A percentile compares a stretch with the other conserved stretches of the same genome.
Conservation (phyloP, 2,113 vertebrate species). For the Caloenas nicobarica region DNA sequence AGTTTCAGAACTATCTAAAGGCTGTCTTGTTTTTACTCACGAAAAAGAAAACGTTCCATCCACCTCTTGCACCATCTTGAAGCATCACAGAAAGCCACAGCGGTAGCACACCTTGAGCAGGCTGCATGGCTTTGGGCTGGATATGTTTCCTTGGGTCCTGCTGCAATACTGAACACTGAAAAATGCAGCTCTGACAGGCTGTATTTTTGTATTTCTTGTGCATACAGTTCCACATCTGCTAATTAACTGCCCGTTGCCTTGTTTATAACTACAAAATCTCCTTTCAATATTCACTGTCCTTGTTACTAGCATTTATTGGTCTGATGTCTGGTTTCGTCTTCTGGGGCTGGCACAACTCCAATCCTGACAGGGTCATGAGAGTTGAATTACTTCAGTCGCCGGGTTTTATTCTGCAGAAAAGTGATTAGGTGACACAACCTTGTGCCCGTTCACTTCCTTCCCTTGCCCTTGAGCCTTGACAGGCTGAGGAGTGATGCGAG, state of each 20-base stretch:
- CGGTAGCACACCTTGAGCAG: rapidly evolving
- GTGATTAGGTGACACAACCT: neutral
- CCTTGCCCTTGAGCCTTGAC: neutral
- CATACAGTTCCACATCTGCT: neutral
- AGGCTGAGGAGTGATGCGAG: neutral
- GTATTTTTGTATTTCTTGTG: neutral
- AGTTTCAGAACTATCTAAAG: neutral
- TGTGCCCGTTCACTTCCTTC: neutral
- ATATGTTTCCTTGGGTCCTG: neutral
- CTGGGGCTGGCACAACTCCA: neutral
- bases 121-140: neutral
- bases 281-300: neutral
- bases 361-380: neutral
- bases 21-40: neutral
- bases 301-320: neutral
- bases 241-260: neutral
- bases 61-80: neutral
- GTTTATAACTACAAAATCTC: neutral
- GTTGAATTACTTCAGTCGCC: neutral
- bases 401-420: neutral
- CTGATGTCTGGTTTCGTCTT: neutral
- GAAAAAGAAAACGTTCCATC: neutral
- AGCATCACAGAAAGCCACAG: neutral
- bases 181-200: neutral
- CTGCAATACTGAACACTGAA: neutral